A percentile compares a stretch with the other conserved stretches of the same genome.
Conservation (phyloP, 2,113 vertebrate species). For the Chitala chitala region DNA sequence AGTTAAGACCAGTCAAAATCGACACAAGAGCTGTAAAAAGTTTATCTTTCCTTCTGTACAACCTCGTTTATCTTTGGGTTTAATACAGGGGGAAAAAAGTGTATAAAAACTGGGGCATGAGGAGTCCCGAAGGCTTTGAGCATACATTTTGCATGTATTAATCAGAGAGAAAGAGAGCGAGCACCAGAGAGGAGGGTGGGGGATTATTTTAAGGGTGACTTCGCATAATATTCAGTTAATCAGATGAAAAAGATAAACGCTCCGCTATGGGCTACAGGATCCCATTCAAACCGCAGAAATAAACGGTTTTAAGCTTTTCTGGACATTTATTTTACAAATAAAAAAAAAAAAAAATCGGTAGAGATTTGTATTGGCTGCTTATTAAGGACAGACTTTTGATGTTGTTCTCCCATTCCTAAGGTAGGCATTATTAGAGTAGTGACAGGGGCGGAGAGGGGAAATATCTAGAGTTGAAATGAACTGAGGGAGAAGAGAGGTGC, state of each 20-base stretch:
- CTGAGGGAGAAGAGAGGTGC: not conserved
- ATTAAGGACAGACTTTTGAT: not conserved
- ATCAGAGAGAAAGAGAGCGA: constrained; percentile 34
- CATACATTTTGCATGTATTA: constrained; percentile 61
- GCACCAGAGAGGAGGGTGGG: constrained; percentile 1
- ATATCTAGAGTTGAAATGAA: constrained; percentile 12
- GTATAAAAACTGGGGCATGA: constrained; percentile 61
- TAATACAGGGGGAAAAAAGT: constrained; percentile 18
- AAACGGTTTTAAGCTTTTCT: not conserved
- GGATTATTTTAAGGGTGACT: constrained; percentile 19
- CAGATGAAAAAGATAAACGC: constrained; percentile 16
- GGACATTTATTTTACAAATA: not conserved
- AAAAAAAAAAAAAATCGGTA: not conserved
- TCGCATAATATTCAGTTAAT: constrained; percentile 16
- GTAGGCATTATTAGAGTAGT: not conserved
- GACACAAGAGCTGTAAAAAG: constrained; percentile 3
- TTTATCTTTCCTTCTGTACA: constrained; percentile 20
- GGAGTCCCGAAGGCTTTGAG: constrained; percentile 63
- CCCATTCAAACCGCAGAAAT: not conserved
- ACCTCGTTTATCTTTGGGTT: constrained; percentile 27
- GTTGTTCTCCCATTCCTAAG: not conserved
- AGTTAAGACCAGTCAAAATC: not conserved
- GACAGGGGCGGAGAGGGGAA: constrained; percentile 12
- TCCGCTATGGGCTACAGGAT: not conserved
- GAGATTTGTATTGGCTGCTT: not conserved